Evolutionary conservation across 2,113 vertebrate genomes (phyloP).

Genomic region (Numenius arquata): DNA sequence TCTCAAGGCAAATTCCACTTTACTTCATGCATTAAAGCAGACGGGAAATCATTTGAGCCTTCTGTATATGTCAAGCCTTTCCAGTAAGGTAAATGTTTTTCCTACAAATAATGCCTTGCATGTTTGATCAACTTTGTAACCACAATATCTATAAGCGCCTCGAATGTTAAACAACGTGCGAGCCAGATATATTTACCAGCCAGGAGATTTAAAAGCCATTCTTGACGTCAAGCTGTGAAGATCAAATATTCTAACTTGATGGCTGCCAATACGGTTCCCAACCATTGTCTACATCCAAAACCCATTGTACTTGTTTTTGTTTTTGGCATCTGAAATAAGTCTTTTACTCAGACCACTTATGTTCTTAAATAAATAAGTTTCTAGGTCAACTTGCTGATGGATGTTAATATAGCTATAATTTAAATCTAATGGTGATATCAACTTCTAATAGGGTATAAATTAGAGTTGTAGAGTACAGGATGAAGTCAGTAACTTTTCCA

Average conservation of each 20-base stretch:
- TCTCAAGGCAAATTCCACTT: constrained; percentile 1
- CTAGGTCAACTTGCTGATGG: constrained; percentile 59
- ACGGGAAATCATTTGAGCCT: constrained; percentile 45
- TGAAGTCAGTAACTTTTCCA: neutral
- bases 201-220: constrained; percentile 71
- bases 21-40: constrained; percentile 20
- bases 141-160: constrained; percentile 58
- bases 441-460: neutral
- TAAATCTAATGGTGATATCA: neutral
- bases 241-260: constrained; percentile 68
- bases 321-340: constrained; percentile 59
- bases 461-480: neutral
- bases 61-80: neutral
- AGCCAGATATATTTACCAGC: constrained; percentile 67
- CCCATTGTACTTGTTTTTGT: constrained; percentile 67
- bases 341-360: constrained; percentile 56
- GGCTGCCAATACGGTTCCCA: constrained; percentile 64
- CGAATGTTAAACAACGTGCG: constrained; percentile 28
- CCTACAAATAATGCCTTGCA: constrained; percentile 41
- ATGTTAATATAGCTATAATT: neutral
- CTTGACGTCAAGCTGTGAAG: constrained; percentile 74
- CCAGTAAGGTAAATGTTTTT: constrained; percentile 56
- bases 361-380: constrained; percentile 69
- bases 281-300: constrained; percentile 70
- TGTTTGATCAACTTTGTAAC: constrained; percentile 53